Base-by-base conservation (phyloP, 2,888 invertebrate species). In the Ectemnius lituratus region DNA sequence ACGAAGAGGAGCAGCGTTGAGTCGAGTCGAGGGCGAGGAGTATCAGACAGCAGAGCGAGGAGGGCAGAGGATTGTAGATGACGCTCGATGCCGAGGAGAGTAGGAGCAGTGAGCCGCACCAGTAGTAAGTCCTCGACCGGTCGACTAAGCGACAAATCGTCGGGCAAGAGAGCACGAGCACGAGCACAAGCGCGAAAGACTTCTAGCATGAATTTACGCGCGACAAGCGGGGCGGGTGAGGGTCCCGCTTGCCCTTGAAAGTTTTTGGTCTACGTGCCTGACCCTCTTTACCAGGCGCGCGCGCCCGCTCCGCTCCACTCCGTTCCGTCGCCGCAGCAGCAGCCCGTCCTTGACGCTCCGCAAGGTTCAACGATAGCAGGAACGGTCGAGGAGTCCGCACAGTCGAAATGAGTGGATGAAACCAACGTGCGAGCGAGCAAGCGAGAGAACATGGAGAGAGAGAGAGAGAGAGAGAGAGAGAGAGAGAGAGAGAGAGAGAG, bases 221-320 rank as follows among this genome's bases (percentile, higher is more conserved):
- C 66, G 74, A 74, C 69, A 61, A 60, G 70, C 16, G 20, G 37
- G 47, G 67, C 64, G 62, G 58, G 68, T 67, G 78, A 67, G 74
- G 61, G 67, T 45, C 56, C 49, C 52, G 76, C 76, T 75, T 79
- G 77, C 71, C 83, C 81, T 83, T 84, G 83, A 83, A 84, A 82
- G 64, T 81, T 83, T 52, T 79, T 78, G 73, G 81, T 83, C 79
- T 83, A 83, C 82, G 83, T 78, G 82, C 73, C 82, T 83, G 82
- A 83, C 81, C 82, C 82, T 77, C 77, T 83, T 83, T 81, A 83
- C 67, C 37, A 37, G 37, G 8, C 8, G 11, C 8, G 37, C 4
- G 37, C 37, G 4, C 37, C 8, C 37, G 37, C 37, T 37, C 37
- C 37, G 8, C 37, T 37, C 37, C 37, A 11, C 37, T 37, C 37